These are phyloP conservation scores for Empis livida DNA, from an alignment of 2,888 invertebrate species.

Conservation along the genomic window DNA sequence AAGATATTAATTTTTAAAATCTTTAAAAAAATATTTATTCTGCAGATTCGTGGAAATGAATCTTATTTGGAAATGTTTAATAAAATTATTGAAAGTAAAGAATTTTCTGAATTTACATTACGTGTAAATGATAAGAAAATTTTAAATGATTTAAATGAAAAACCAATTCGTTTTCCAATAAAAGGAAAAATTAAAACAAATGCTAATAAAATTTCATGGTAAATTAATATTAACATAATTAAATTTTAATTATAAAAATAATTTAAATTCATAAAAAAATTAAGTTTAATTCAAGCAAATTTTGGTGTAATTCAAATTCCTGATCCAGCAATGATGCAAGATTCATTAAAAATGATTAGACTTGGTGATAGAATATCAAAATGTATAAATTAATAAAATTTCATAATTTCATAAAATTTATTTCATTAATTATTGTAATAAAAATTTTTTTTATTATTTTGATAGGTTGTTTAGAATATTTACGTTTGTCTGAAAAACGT, in stretches of 20 bases:
- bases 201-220: conserved; percentile 69
- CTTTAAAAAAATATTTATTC: conserved; percentile 12
- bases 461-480: conserved; percentile 45
- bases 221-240: conserved; percentile 21
- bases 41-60: conserved; percentile 47
- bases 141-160: conserved; percentile 52
- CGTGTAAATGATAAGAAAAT: conserved; percentile 54
- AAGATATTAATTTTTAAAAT: not conserved
- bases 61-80: conserved; percentile 41
- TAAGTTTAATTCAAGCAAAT: conserved; percentile 59
- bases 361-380: conserved; percentile 53
- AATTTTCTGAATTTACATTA: conserved; percentile 54
- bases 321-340: conserved; percentile 56
- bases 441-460: conserved; percentile 6
- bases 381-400: conserved; percentile 39
- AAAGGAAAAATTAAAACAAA: conserved; percentile 54
- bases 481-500: conserved; percentile 32
- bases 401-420: too few species aligned
- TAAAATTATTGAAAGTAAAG: conserved; percentile 47
- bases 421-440: too few species aligned
- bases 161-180: conserved; percentile 56
- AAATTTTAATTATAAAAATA: not conserved
- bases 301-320: conserved; percentile 54
- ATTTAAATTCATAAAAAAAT: not conserved
- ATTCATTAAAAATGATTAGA: conserved; percentile 53